These are phyloP conservation scores for Drosophila parthenogenetica DNA, from an alignment of 2,888 invertebrate genomes.

Conservation along the genomic window DNA sequence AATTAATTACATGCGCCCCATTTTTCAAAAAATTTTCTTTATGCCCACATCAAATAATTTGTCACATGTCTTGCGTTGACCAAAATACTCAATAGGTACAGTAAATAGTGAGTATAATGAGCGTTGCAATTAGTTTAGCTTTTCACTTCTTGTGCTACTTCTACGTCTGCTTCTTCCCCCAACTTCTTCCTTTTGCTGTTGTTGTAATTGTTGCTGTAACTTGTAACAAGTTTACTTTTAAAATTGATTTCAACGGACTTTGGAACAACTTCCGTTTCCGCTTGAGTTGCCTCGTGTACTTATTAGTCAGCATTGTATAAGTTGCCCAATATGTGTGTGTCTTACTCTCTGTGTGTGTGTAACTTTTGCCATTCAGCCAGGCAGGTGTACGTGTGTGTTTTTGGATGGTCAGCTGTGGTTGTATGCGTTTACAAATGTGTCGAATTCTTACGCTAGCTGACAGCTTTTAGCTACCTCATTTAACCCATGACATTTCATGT, in stretches of 20 bases:
- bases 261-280: constrained; percentile 78
- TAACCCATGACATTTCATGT: constrained; percentile 48
- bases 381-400: constrained; percentile 2
- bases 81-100: neutral
- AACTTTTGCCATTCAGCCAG: constrained; percentile 61
- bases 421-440: constrained; percentile 24
- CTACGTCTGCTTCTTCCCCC: neutral
- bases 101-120: constrained; percentile 55
- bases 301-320: constrained; percentile 58
- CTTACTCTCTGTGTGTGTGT: constrained; percentile 9
- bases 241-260: constrained; percentile 79
- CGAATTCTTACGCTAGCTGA: constrained; percentile 43
- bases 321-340: constrained; percentile 20
- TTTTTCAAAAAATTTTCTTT: too few species aligned
- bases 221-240: constrained; percentile 72
- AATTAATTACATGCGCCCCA: too few species aligned
- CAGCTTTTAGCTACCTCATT: constrained; percentile 46
- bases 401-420: constrained; percentile 22
- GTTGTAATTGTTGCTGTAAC: constrained; percentile 37
- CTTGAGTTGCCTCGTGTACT: constrained; percentile 54
- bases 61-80: neutral
- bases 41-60: too few species aligned
- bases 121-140: constrained; percentile 69
- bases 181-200: neutral
- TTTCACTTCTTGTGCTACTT: constrained; percentile 21